These are phyloP conservation scores for Ptychodera flava DNA, from an alignment of 35 echinoderm and acorn worm genomes.

Conservation along the genomic window DNA sequence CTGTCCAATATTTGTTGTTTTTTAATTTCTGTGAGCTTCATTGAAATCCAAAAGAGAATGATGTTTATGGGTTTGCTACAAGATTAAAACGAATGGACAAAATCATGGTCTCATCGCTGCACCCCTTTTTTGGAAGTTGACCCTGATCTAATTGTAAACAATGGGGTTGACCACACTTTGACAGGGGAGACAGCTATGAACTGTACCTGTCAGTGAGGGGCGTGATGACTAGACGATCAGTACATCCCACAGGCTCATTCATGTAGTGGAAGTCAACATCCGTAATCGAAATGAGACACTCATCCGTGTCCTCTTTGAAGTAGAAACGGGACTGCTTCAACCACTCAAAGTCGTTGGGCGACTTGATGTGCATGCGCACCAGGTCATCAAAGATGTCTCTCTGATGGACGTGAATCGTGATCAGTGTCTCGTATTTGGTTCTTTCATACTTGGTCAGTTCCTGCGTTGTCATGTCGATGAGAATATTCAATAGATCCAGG, in stretches of 20 bases:
- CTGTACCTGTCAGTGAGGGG: constrained; percentile 96
- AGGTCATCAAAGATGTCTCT: constrained; percentile 93
- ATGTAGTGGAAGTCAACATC: constrained; percentile 95
- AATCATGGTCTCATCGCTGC: too few relatives aligned
- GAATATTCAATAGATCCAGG: constrained; percentile 81
- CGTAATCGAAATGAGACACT: constrained; percentile 92
- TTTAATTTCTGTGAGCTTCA: too few relatives aligned
- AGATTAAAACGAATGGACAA: too few relatives aligned
- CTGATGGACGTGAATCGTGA: constrained; percentile 99
- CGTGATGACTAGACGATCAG: constrained; percentile 93
- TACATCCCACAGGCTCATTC: constrained; percentile 98
- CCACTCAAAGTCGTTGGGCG: constrained; percentile 96
- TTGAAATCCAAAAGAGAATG: too few relatives aligned
- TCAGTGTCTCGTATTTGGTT: constrained; percentile 98
- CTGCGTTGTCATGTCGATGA: constrained; percentile 93
- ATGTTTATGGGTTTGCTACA: too few relatives aligned
- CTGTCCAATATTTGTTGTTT: too few relatives aligned
- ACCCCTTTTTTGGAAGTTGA: too few relatives aligned
- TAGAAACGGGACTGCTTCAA: constrained; percentile 99
- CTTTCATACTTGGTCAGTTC: constrained; percentile 94
- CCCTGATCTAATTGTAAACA: too few relatives aligned
- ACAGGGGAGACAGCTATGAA: too few relatives aligned
- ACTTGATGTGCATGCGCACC: constrained; percentile 98
- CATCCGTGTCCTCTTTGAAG: constrained; percentile 96
- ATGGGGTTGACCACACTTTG: too few relatives aligned